These are phyloP conservation scores for Virgularia gustaviana DNA, from an alignment of 92 coral and sea anemone genomes.

Conservation along the genomic window DNA sequence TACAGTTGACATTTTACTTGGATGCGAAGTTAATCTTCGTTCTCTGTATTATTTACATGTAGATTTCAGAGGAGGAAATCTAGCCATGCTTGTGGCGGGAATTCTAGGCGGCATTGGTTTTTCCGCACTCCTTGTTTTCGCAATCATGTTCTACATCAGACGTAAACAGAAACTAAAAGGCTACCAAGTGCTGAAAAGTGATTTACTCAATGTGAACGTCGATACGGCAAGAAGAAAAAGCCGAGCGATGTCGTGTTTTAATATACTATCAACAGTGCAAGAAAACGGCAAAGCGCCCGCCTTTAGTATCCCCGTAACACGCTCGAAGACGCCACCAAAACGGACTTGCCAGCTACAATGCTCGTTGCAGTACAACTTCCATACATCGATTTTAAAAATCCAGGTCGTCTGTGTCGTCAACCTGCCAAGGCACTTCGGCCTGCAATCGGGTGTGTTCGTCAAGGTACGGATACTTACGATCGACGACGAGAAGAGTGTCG, in stretches of 20 bases:
- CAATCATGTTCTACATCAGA: conserved; percentile 6
- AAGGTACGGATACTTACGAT: conserved; percentile 2
- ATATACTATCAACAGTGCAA: not conserved
- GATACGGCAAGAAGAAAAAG: not conserved
- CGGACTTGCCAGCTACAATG: conserved; percentile 27
- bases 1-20: too few relatives aligned
- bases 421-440: conserved; percentile 21
- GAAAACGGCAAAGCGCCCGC: conserved; percentile 23
- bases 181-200: not conserved
- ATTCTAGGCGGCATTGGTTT: not conserved
- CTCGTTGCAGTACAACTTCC: conserved; percentile 20
- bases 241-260: conserved; percentile 16
- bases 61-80: conserved; percentile 6
- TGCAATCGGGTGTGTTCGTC: conserved; percentile 30
- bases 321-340: conserved; percentile 7
- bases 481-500: not conserved
- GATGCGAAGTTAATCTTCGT: too few relatives aligned
- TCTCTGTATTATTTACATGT: too few relatives aligned
- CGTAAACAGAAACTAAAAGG: not conserved
- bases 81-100: conserved; percentile 14
- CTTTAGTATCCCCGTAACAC: conserved; percentile 17
- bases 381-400: conserved; percentile 6
- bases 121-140: not conserved
- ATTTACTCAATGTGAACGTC: not conserved
- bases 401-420: conserved; percentile 18